Evolutionary conservation across 30 jellyfish, hydroid and myxozoan genomes (phyloP).

Genomic region (Cassiopea andromeda): DNA sequence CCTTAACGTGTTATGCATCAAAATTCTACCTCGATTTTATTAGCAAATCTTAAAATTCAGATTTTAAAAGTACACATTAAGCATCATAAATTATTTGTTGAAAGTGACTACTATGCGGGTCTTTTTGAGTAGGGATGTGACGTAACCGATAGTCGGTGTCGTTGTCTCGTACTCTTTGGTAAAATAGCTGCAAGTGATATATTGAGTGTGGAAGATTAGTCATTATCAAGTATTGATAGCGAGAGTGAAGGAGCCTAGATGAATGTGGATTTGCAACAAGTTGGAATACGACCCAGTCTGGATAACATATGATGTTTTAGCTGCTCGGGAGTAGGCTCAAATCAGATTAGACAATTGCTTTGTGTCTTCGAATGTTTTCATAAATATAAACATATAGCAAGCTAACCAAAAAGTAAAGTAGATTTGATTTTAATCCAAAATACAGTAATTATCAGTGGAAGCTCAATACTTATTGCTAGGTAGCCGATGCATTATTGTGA

Average conservation of each 20-base stretch:
- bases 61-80: not conserved
- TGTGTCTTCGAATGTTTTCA: conserved; percentile 11
- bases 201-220: not conserved
- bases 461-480: not conserved
- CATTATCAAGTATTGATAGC: not conserved
- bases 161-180: not conserved
- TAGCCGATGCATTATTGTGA: not conserved
- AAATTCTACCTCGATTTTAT: not conserved
- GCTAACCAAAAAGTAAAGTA: not conserved
- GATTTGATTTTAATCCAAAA: not conserved
- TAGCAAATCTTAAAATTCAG: conserved; percentile 9
- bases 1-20: conserved; percentile 8
- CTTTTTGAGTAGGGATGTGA: conserved; percentile 13
- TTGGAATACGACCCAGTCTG: conserved; percentile 47
- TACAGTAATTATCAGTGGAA: conserved; percentile 4
- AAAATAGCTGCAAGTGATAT: not conserved
- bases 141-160: conserved; percentile 35
- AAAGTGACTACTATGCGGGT: not conserved
- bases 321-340: conserved; percentile 60
- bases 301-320: conserved; percentile 45
- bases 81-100: not conserved
- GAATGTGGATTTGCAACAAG: conserved; percentile 6
- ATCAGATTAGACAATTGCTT: conserved; percentile 45
- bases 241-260: conserved; percentile 39
- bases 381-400: not conserved